phyloP scores from a whole-genome alignment of 2,797 vertebrate species.

The Remorina albescens region DNA sequence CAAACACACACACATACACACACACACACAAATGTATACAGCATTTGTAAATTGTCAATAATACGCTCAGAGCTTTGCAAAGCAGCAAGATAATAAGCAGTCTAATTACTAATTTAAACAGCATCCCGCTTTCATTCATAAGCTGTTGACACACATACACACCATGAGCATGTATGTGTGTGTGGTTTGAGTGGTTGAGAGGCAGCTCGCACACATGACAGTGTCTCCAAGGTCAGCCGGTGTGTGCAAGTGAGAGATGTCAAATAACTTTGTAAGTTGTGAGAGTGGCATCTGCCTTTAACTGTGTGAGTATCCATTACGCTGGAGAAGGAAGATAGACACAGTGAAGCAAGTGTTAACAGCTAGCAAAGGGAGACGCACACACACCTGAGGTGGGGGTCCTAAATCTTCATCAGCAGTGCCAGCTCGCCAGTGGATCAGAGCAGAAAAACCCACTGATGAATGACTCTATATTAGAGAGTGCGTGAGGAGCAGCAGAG shows the following conservation, averaged over 20 bases:
- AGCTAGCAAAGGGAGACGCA: conserved; percentile 14
- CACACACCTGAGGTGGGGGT: conserved; percentile 22
- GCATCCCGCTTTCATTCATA: conserved; percentile 1
- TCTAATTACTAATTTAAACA: conserved; percentile 27
- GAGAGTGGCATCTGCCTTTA: conserved; percentile 60
- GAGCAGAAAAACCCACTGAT: conserved; percentile 62
- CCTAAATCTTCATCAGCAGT: conserved; percentile 72
- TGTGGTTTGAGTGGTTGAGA: background rate
- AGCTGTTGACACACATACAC: conserved; percentile 7
- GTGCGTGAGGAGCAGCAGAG: conserved; percentile 11
- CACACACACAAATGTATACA: conserved; percentile 11
- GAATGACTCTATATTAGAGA: conserved; percentile 55
- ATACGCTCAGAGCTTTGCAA: conserved; percentile 1
- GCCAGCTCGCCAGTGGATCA: conserved; percentile 52
- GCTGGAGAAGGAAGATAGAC: conserved; percentile 4
- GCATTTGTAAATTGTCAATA: conserved; percentile 14
- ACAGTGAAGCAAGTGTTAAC: conserved; percentile 36
- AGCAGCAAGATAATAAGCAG: conserved; percentile 18
- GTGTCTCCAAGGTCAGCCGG: conserved; percentile 60
- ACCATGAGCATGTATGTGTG: background rate
- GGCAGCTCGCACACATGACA: conserved; percentile 19
- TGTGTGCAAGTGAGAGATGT: conserved; percentile 1
- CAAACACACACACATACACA: conserved; percentile 3
- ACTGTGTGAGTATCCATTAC: conserved; percentile 34
- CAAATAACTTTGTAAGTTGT: conserved; percentile 61